A percentile compares a stretch with the other conserved stretches of the same genome.
These are phyloP conservation scores for Pogonus chalceus DNA, from an alignment of 1,140 invertebrate genomes.

Conservation along the genomic window DNA sequence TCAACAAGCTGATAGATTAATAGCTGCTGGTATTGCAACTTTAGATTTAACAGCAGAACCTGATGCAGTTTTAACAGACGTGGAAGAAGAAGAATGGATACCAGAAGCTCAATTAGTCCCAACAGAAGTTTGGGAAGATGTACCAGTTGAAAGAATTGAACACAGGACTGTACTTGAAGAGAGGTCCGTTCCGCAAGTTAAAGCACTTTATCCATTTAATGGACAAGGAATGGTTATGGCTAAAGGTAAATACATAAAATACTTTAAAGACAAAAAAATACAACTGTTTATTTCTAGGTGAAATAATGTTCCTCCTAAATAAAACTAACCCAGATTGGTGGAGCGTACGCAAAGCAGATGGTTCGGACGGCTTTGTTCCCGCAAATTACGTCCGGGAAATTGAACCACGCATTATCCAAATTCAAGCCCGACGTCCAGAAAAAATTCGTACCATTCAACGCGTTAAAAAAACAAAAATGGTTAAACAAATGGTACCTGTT, in stretches of 20 bases:
- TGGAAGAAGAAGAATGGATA: constrained; percentile 65
- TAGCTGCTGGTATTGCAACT: constrained; percentile 51
- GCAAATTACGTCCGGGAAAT: constrained; percentile 94
- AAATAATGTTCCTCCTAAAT: constrained; percentile 83
- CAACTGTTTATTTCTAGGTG: constrained; percentile 40
- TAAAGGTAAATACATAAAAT: constrained; percentile 62
- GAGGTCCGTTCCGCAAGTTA: constrained; percentile 79
- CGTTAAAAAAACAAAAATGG: constrained; percentile 83
- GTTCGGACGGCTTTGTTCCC: constrained; percentile 92
- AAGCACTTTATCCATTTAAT: constrained; percentile 78
- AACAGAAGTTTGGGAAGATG: constrained; percentile 85
- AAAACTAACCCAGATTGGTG: constrained; percentile 98
- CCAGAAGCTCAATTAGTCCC: constrained; percentile 72
- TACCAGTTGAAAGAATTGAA: constrained; percentile 75
- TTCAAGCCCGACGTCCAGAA: constrained; percentile 72
- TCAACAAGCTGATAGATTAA: constrained; percentile 71
- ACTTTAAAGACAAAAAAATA: not conserved
- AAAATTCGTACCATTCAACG: constrained; percentile 70
- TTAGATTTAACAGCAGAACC: constrained; percentile 51
- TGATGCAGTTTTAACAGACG: constrained; percentile 45
- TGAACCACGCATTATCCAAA: constrained; percentile 74
- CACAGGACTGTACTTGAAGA: constrained; percentile 77
- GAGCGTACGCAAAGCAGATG: constrained; percentile 86
- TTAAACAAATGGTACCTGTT: constrained; percentile 72
- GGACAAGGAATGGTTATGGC: constrained; percentile 88